A percentile compares a stretch with the other conserved stretches of the same genome.
Conservation (phyloP, 1,140 invertebrate genomes). For the Bilobella aurantiaca region DNA sequence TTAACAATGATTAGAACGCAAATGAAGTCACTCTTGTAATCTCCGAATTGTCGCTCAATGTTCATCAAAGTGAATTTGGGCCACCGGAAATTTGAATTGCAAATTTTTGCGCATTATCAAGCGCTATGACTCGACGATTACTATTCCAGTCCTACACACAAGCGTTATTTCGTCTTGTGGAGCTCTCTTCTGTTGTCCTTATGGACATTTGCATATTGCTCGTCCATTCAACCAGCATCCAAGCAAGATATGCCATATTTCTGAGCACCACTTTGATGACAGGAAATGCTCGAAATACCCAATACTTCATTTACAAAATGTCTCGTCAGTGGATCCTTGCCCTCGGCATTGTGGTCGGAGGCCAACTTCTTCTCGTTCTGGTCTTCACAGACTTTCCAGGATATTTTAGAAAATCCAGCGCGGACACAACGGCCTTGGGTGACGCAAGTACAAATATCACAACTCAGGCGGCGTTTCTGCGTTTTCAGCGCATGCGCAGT, state of each 20-base stretch:
- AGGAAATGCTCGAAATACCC: background rate
- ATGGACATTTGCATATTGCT: no score
- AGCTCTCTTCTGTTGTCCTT: background rate
- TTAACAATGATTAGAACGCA: no score
- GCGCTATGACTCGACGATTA: no score
- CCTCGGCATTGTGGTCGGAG: background rate
- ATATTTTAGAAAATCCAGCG: background rate
- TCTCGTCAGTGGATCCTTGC: background rate
- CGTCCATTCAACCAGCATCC: no score
- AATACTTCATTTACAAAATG: background rate
- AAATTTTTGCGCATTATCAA: no score
- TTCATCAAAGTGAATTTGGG: background rate
- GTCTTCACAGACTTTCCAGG: background rate
- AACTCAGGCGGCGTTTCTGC: background rate
- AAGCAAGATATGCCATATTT: no score
- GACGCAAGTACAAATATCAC: background rate
- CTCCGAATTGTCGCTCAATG: no score
- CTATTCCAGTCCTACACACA: no score
- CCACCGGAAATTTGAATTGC: background rate
- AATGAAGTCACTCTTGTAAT: no score
- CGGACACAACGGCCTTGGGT: background rate
- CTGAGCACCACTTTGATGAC: no score
- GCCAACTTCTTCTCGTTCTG: background rate
- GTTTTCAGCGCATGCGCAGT: background rate
- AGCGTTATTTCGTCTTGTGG: background rate